These are phyloP conservation scores for Leucoma salicis DNA, from an alignment of 2,888 invertebrate species.

Conservation along the genomic window DNA sequence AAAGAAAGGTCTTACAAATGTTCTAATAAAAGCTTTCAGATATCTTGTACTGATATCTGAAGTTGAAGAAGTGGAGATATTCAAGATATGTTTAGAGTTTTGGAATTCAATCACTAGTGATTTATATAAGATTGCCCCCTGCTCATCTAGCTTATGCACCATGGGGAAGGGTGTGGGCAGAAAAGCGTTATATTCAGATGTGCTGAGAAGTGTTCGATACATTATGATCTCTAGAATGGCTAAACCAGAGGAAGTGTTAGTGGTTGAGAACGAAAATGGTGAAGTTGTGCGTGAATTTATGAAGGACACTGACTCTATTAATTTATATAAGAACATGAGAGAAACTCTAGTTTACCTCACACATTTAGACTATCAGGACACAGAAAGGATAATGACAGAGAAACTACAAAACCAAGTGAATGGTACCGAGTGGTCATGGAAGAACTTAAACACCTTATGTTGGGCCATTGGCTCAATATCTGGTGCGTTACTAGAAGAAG, in stretches of 20 bases:
- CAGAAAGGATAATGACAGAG: slow-evolving; percentile 99
- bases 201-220: slow-evolving; percentile 93
- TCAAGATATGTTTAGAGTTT: slow-evolving; percentile 99
- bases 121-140: slow-evolving; percentile 94
- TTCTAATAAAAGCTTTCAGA: slow-evolving; percentile 91
- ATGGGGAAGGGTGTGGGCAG: slow-evolving; percentile 79
- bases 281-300: slow-evolving; percentile 99
- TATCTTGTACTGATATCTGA: slow-evolving; percentile 96
- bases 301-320: slow-evolving; percentile 99
- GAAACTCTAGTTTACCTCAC: slow-evolving; percentile 98
- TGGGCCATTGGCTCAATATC: slow-evolving; percentile 99
- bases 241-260: slow-evolving; percentile 99
- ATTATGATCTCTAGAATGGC: slow-evolving; percentile 99
- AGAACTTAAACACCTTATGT: slow-evolving; percentile 98
- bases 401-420: slow-evolving; percentile 99
- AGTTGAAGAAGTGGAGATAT: slow-evolving; percentile 99
- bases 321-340: slow-evolving; percentile 99
- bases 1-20: slow-evolving; percentile 88
- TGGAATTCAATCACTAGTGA: slow-evolving; percentile 98
- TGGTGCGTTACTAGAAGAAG: slow-evolving; percentile 99
- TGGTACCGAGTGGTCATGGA: slow-evolving; percentile 99
- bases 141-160: slow-evolving; percentile 72
- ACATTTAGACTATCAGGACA: slow-evolving; percentile 98
- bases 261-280: slow-evolving; percentile 99
- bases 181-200: slow-evolving; percentile 89